phyloP scores from a whole-genome alignment of 2,113 vertebrate genomes.

The Xyrauchen texanus region DNA sequence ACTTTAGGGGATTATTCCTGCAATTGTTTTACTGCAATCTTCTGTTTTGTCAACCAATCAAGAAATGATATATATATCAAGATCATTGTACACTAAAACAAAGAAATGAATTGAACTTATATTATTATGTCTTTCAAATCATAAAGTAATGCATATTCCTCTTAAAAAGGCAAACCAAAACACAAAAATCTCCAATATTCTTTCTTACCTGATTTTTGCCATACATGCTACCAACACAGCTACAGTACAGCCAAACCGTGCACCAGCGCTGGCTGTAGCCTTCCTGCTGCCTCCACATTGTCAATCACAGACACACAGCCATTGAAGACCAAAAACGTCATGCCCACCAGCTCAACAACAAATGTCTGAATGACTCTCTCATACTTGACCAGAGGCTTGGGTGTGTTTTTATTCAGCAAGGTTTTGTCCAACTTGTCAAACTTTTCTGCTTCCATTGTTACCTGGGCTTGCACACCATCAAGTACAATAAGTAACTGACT shows the following conservation, averaged over 20 bases:
- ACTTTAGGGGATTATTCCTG: too few species aligned
- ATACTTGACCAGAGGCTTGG: slow-evolving; percentile 52
- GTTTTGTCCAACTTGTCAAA: slow-evolving; percentile 56
- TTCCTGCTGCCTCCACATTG: slow-evolving; percentile 67
- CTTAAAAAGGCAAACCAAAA: not conserved
- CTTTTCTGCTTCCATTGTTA: slow-evolving; percentile 62
- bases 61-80: too few species aligned
- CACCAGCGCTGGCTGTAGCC: slow-evolving; percentile 73
- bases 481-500: not conserved
- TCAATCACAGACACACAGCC: slow-evolving; percentile 78
- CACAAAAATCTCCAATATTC: not conserved
- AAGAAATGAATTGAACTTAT: too few species aligned
- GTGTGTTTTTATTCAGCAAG: slow-evolving; percentile 51
- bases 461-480: not conserved
- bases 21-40: too few species aligned
- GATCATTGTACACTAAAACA: too few species aligned
- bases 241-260: slow-evolving; percentile 73
- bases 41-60: too few species aligned
- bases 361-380: slow-evolving; percentile 73
- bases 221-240: slow-evolving; percentile 70
- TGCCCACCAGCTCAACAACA: slow-evolving; percentile 71
- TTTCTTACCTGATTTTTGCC: slow-evolving; percentile 73
- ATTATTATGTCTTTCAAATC: too few species aligned
- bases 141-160: too few species aligned
- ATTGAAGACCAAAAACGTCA: slow-evolving; percentile 76